A percentile compares a stretch with the other conserved stretches of the same genome.
phyloP scores from a whole-genome alignment of 1,140 invertebrate genomes.

The Luehdorfia chinensis region DNA sequence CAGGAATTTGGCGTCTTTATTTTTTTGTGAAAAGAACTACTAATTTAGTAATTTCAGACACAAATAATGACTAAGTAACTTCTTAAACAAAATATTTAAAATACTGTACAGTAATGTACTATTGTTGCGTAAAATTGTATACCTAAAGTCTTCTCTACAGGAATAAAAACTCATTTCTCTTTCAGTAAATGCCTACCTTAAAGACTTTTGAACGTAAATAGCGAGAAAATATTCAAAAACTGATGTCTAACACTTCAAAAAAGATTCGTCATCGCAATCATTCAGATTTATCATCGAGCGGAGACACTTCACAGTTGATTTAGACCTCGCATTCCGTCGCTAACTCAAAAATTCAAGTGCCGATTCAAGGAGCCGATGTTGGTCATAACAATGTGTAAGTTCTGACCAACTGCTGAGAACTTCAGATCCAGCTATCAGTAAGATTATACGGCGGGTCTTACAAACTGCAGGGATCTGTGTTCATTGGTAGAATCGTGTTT shows the following conservation, averaged over 20 bases:
- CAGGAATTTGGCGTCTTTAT: too few species aligned
- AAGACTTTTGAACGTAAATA: too few species aligned
- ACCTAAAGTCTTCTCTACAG: too few species aligned
- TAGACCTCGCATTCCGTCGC: slow-evolving; percentile 51
- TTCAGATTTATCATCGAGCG: slow-evolving; percentile 32
- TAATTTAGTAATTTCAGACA: too few species aligned
- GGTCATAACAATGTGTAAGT: slow-evolving; percentile 30
- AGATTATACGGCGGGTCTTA: background rate
- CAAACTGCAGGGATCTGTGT: slow-evolving; percentile 23
- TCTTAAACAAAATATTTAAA: too few species aligned
- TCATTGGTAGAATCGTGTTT: slow-evolving; percentile 26
- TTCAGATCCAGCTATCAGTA: slow-evolving; percentile 19
- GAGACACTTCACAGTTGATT: slow-evolving; percentile 45
- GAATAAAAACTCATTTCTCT: too few species aligned
- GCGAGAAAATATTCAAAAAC: slow-evolving; percentile 6
- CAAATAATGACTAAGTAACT: too few species aligned
- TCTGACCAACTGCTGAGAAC: slow-evolving; percentile 24
- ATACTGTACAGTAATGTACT: too few species aligned
- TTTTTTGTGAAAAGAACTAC: too few species aligned
- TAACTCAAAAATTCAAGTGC: slow-evolving; percentile 56
- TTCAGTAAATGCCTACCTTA: too few species aligned
- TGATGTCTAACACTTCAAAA: slow-evolving; percentile 7
- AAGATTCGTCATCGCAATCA: slow-evolving; percentile 30
- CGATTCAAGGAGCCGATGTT: slow-evolving; percentile 41
- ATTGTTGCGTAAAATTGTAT: too few species aligned